A percentile compares a stretch with the other conserved stretches of the same genome.
These are phyloP conservation scores for Dryobotodes eremita DNA, from an alignment of 2,888 invertebrate species.

Conservation along the genomic window DNA sequence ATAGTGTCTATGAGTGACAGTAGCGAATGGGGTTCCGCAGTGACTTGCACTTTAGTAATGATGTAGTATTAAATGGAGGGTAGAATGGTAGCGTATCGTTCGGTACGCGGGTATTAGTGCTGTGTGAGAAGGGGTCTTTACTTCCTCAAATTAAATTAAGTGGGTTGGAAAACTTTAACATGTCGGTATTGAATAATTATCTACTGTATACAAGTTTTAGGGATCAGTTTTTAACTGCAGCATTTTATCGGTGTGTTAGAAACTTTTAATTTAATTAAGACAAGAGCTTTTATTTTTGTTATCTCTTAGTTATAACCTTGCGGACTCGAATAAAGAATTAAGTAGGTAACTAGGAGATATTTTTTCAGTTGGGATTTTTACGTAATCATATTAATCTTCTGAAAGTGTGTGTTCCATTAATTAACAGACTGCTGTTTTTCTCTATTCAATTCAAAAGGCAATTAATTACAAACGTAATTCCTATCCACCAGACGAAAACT, in stretches of 20 bases:
- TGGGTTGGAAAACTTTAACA: constrained; percentile 10
- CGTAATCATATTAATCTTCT: background rate
- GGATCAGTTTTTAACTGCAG: background rate
- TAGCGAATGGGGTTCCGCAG: constrained; percentile 33
- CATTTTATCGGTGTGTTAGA: too few species aligned
- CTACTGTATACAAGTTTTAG: background rate
- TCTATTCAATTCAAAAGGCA: constrained; percentile 19
- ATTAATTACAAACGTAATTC: constrained; percentile 15
- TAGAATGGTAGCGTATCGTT: constrained; percentile 46
- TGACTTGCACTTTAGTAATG: constrained; percentile 68
- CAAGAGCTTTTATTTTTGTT: background rate
- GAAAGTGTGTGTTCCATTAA: background rate
- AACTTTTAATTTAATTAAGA: background rate
- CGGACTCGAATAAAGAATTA: background rate
- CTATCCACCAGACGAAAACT: background rate
- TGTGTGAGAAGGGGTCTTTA: constrained; percentile 28
- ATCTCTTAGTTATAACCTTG: background rate
- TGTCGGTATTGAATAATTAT: background rate
- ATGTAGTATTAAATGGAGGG: constrained; percentile 53
- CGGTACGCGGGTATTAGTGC: constrained; percentile 10
- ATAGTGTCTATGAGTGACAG: constrained; percentile 62
- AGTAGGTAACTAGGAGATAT: background rate
- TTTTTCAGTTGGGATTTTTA: too few species aligned
- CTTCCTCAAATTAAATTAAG: background rate
- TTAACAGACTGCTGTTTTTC: background rate